Conservation (phyloP, 2,113 vertebrate genomes). For the Neoarius graeffei region DNA sequence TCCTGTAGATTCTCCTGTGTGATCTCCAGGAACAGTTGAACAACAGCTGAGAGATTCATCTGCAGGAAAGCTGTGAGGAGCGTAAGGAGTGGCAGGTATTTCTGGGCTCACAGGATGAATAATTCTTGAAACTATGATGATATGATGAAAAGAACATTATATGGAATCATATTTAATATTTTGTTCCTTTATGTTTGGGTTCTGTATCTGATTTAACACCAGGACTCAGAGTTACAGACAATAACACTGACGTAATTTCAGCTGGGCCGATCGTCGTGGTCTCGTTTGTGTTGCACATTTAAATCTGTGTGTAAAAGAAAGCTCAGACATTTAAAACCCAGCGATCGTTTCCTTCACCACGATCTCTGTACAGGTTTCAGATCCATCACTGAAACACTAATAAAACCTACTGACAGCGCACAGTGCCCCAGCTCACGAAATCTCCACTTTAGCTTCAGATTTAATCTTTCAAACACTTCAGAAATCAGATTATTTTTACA, state of each 20-base stretch:
- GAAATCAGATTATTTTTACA: not conserved
- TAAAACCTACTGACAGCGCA: not conserved
- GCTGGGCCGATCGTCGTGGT: not conserved
- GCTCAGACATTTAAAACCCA: no score
- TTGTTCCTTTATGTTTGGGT: not conserved
- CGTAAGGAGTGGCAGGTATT: not conserved
- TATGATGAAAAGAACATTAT: not conserved
- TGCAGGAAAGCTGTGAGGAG: not conserved
- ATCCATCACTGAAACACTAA: not conserved
- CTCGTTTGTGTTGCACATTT: no score
- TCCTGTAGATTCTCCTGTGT: not conserved
- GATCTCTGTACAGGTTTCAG: not conserved
- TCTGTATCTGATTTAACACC: not conserved
- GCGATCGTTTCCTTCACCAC: not conserved
- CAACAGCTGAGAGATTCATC: not conserved
- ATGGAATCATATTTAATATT: not conserved
- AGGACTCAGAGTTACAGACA: not conserved
- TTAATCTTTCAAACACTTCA: not conserved
- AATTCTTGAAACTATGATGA: not conserved
- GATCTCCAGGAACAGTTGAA: not conserved
- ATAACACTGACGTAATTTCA: no score
- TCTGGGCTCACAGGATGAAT: not conserved
- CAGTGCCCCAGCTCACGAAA: not conserved
- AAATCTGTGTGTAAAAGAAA: no score
- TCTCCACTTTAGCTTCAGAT: not conserved